Percentiles rank a stretch among this genome's conserved stretches.
Evolutionary conservation across 2,888 invertebrate species (phyloP).

Genomic region (Cerastoderma edule): DNA sequence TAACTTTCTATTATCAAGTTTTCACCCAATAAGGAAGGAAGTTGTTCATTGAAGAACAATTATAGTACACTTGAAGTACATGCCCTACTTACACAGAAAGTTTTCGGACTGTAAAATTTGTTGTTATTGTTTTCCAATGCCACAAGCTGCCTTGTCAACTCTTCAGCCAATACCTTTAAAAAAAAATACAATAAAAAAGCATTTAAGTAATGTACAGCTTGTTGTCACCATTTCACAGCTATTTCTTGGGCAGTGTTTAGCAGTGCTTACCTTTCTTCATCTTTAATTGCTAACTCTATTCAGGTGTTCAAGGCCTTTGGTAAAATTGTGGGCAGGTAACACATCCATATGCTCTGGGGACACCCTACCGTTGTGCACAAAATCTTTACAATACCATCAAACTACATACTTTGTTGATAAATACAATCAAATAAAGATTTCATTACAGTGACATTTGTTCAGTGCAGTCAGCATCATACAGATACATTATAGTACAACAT

Average conservation of each 20-base stretch:
- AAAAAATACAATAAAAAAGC: neutral
- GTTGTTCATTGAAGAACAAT: too few relatives aligned
- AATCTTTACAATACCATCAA: too few relatives aligned
- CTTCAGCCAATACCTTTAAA: slow-evolving; percentile 76
- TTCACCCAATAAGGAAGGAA: too few relatives aligned
- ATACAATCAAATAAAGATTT: neutral
- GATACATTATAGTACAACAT: neutral
- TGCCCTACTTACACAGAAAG: slow-evolving; percentile 70
- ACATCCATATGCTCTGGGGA: too few relatives aligned
- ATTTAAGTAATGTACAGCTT: too few relatives aligned
- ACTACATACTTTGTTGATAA: neutral
- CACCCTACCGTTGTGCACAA: too few relatives aligned
- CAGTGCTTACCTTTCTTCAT: neutral
- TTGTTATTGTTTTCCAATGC: slow-evolving; percentile 77
- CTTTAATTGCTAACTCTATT: too few relatives aligned
- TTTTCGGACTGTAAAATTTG: slow-evolving; percentile 74
- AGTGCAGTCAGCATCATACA: neutral
- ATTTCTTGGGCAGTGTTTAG: neutral
- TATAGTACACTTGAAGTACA: too few relatives aligned
- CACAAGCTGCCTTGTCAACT: slow-evolving; percentile 74
- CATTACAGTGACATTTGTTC: neutral
- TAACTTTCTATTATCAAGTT: too few relatives aligned
- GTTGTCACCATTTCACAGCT: neutral
- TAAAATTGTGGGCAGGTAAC: too few relatives aligned
- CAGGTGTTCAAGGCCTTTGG: too few relatives aligned